Evolutionary conservation across 1,140 invertebrate genomes (phyloP).

Genomic region (Drosophila athabasca): DNA sequence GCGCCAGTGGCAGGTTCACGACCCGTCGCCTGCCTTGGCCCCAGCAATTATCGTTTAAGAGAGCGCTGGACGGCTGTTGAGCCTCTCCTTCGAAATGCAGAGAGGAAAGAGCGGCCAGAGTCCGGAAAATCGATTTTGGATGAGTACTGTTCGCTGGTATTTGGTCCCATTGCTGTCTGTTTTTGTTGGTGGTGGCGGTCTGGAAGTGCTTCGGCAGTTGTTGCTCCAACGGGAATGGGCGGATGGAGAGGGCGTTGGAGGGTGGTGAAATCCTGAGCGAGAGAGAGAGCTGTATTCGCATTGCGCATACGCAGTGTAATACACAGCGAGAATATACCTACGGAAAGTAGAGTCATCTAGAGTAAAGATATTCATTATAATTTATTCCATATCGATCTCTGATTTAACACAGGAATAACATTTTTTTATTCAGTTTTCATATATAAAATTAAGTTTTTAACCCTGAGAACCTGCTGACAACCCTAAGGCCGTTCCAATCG

Average conservation of each 20-base stretch:
- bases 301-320: constrained; percentile 71
- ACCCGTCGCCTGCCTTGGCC: constrained; percentile 63
- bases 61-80: constrained; percentile 17
- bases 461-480: constrained; percentile 12
- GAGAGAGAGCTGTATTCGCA: constrained; percentile 6
- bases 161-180: constrained; percentile 23
- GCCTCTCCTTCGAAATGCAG: not conserved
- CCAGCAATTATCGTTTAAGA: constrained; percentile 59
- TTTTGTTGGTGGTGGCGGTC: constrained; percentile 58
- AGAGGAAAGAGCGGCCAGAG: constrained; percentile 33
- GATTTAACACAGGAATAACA: not conserved
- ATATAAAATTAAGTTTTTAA: not conserved
- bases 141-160: constrained; percentile 18
- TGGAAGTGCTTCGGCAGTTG: constrained; percentile 58
- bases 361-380: not conserved
- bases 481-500: constrained; percentile 21
- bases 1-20: constrained; percentile 71
- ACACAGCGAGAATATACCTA: constrained; percentile 38
- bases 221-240: constrained; percentile 34
- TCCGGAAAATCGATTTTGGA: constrained; percentile 67
- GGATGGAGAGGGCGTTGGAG: constrained; percentile 4
- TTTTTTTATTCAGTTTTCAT: not conserved
- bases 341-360: not conserved
- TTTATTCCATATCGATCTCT: too few species aligned
- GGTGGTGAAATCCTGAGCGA: not conserved